These are phyloP conservation scores for Lophius americanus DNA, from an alignment of 2,797 vertebrate species.

Conservation along the genomic window DNA sequence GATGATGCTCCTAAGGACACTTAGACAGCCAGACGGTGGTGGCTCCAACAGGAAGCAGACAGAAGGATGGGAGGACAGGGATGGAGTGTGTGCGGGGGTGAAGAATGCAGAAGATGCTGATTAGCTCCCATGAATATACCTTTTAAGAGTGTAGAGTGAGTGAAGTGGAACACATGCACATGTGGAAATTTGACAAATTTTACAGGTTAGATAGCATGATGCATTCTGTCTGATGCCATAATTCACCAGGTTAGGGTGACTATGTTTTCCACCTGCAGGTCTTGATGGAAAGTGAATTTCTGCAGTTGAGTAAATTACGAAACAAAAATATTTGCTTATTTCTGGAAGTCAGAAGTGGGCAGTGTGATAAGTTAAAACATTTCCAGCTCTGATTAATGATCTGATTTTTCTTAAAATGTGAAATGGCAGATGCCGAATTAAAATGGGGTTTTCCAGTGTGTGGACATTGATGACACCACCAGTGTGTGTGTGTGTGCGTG, in stretches of 20 bases:
- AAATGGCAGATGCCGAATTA: constrained; percentile 42
- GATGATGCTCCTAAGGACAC: constrained; percentile 72
- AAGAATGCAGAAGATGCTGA: constrained; percentile 65
- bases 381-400: constrained; percentile 34
- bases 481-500: constrained; percentile 12
- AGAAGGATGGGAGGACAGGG: constrained; percentile 33
- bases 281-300: too few species aligned
- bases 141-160: constrained; percentile 22
- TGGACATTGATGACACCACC: neutral
- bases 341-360: constrained; percentile 29
- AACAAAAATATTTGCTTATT: constrained; percentile 24
- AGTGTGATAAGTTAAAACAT: constrained; percentile 19
- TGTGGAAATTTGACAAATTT: too few species aligned
- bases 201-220: too few species aligned
- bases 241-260: too few species aligned
- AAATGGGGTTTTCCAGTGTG: constrained; percentile 22
- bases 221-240: too few species aligned
- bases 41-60: constrained; percentile 51
- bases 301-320: neutral
- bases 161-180: neutral
- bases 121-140: constrained; percentile 59
- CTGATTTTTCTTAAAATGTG: constrained; percentile 34
- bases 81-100: constrained; percentile 58
- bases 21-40: constrained; percentile 52
- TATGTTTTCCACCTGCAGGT: too few species aligned